Evolutionary conservation across 2,888 invertebrate species (phyloP).

Genomic region (Chouioia cunea): DNA sequence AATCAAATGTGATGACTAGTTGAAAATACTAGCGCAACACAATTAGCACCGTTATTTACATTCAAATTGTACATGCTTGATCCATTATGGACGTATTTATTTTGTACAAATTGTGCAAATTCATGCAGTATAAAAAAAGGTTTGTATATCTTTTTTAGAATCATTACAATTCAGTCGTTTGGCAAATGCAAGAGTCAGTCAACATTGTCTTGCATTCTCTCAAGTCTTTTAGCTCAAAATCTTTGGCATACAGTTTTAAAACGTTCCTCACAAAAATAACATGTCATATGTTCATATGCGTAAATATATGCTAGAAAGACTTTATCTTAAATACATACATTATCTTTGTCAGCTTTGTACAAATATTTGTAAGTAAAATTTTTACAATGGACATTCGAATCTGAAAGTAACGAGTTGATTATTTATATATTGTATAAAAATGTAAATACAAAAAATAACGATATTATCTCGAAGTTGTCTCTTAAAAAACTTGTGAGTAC

Average conservation of each 20-base stretch:
- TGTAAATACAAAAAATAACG: too few relatives aligned
- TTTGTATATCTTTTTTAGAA: conserved; percentile 1
- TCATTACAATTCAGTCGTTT: conserved; percentile 12
- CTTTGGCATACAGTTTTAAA: conserved; percentile 11
- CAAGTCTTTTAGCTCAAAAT: conserved; percentile 24
- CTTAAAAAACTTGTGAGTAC: neutral
- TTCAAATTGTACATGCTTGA: conserved; percentile 27
- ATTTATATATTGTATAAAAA: too few relatives aligned
- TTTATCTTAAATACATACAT: conserved; percentile 1
- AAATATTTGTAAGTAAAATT: conserved; percentile 2
- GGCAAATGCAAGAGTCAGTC: neutral
- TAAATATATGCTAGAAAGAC: conserved; percentile 12
- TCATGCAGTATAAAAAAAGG: conserved; percentile 15
- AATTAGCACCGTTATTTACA: conserved; percentile 36
- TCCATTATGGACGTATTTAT: conserved; percentile 7
- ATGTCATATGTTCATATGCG: conserved; percentile 10
- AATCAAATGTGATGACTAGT: too few relatives aligned
- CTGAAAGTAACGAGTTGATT: conserved; percentile 2
- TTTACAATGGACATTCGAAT: conserved; percentile 18
- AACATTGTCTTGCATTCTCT: conserved; percentile 12
- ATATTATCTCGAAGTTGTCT: too few relatives aligned
- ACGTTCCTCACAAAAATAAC: conserved; percentile 22
- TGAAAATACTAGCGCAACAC: neutral
- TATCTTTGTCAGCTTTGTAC: conserved; percentile 11
- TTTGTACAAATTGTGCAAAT: conserved; percentile 10